Base-by-base conservation (phyloP, 2,797 vertebrate genomes). In the Potorous gilbertii region DNA sequence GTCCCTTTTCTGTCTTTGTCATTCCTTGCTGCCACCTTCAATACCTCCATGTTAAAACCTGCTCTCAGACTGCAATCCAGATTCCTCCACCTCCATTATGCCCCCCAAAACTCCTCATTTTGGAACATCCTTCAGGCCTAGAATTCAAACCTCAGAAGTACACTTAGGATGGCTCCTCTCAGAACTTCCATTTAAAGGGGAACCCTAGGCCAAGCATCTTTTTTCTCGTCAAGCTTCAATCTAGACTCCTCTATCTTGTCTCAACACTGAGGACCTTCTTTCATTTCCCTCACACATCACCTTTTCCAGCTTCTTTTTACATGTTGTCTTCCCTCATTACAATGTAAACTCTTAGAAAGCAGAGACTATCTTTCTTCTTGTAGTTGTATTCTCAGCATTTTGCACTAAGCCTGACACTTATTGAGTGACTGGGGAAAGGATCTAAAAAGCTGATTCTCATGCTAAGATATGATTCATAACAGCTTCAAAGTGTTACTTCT, bases 381-480 rank as follows among this genome's bases (percentile, higher is more conserved):
- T 81, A 81, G 46, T 81, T 81, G 74, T 27, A 81, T 81, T 81
- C 21, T 24, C 8, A 81, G 21, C 8, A 46, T 24, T 40, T 40
- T 46, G 40, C 21, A 46, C 21, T 40, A 9, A 81, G 40, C 18
- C 8, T 81, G 2, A 24, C 1, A 50, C 14, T 62, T 24, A 92
- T 91, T 56, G 66, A 81, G 8, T 81, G 74, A 46, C n/a, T 28
- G 94, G 93, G 31, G 56, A 90, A 93, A 90, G 59, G 6, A 81
- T 62, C 89, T 40, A 50, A 59, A 90, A 87, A 93, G 91, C n/a
- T 94, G 27, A 91, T 66, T 93, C 40, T 81, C 50, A 52, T 90
- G 16, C 12, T 46, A n/a, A 34, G 28, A 90, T 56, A 87, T 92
- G 50, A 3, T n/a, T 93, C 59, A 29, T 55, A 59, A 29, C 40